Percentiles rank a stretch among this genome's conserved stretches.
These are phyloP conservation scores for Idaea biselata DNA, from an alignment of 2,888 invertebrate genomes.

Conservation along the genomic window DNA sequence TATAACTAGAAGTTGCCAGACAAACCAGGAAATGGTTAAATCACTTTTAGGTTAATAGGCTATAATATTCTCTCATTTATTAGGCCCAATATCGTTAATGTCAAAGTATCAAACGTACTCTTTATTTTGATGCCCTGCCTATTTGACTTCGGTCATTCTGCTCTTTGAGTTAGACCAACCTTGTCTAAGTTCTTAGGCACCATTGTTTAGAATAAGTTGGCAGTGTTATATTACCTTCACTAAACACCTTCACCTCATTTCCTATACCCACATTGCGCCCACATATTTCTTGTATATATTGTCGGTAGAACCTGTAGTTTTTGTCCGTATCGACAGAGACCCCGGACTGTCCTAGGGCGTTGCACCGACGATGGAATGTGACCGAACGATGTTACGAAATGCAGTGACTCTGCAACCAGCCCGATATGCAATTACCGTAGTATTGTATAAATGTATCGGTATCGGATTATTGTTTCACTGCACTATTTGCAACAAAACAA, in stretches of 20 bases:
- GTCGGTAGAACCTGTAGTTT: constrained; percentile 34
- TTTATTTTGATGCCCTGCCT: not conserved
- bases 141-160: not conserved
- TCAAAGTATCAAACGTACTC: constrained; percentile 11
- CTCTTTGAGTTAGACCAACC: constrained; percentile 4
- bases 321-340: constrained; percentile 25
- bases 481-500: constrained; percentile 14
- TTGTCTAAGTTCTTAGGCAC: not conserved
- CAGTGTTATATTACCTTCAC: constrained; percentile 32
- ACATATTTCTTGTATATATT: constrained; percentile 27
- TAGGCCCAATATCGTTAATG: not conserved
- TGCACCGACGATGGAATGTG: constrained; percentile 73
- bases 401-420: constrained; percentile 58
- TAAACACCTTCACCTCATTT: constrained; percentile 44
- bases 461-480: constrained; percentile 33
- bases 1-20: constrained; percentile 29
- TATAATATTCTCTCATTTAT: not conserved
- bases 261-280: constrained; percentile 41
- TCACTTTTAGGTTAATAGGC: constrained; percentile 14
- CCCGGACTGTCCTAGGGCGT: constrained; percentile 61
- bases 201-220: constrained; percentile 10
- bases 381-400: constrained; percentile 76
- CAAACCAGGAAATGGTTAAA: constrained; percentile 22
- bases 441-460: constrained; percentile 19
- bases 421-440: constrained; percentile 50